Evolutionary conservation across 2,888 invertebrate genomes (phyloP), one percentile per base, ranked within the genome.

Genomic region (Timandra comae): DNA sequence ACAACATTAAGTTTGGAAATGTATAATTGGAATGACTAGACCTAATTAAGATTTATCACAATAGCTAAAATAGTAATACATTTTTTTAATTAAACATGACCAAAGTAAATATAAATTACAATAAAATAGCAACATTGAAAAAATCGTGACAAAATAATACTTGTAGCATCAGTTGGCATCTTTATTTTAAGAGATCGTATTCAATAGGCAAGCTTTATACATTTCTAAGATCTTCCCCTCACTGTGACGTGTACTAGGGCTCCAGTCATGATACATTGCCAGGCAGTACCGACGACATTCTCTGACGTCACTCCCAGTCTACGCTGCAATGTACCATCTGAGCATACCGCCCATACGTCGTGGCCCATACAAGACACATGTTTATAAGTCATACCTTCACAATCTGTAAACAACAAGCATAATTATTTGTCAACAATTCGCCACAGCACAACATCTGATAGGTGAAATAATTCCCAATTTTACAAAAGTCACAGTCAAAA

Each of bases 261-360:
- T 44, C 89, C 70, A 12, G 62, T 43, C 28, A 93, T 90, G 19
- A 93, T 91, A 25, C 88, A 79, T 56, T 90, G 91, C 96, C 96
- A 97, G 13, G 91, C 91, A 16, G 90, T 88, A 29, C 96, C 96
- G 33, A 89, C 88, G 2, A 92, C 91, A 78, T 91, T 91, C 21
- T 89, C 89, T 26, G 81, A 69, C 7, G 92, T 91, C 21, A 95
- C 90, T 9, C 95, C 95, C 43, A 91, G 88, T 33, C 96, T 87
- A 38, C 91, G 88, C 42, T 91, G 89, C 28, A 94, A 76, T 11
- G 88, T 84, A 7, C 93, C 93, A 43, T 91, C 91, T 28, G 89
- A 80, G 7, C 92, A 90, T 27, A 92, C 86, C 0, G 92, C 93
- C 94, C 94, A 95, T 25, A 94, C 91, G 64, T 92, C 92, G 8